A percentile compares a stretch with the other conserved stretches of the same genome.
Evolutionary conservation across 1,140 invertebrate genomes (phyloP).

Genomic region (Pomphorhynchus laevis): DNA sequence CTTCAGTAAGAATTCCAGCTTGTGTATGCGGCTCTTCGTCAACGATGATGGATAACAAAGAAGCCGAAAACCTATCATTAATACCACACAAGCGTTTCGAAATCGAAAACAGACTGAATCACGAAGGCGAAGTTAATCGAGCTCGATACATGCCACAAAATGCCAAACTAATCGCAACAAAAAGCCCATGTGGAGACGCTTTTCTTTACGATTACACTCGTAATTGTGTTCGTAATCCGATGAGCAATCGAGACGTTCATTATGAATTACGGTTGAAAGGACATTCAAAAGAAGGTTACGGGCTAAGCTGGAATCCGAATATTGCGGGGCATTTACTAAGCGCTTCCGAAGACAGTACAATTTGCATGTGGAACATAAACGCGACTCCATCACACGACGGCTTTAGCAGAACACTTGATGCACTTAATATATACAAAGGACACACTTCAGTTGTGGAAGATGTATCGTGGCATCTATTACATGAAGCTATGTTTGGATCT

Average conservation of each 20-base stretch:
- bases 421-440: constrained; percentile 87
- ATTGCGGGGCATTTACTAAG: neutral
- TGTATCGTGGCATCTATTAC: neutral
- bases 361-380: neutral
- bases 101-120: neutral
- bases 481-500: neutral
- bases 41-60: neutral
- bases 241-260: neutral
- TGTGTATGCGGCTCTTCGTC: neutral
- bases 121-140: constrained; percentile 5
- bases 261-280: neutral
- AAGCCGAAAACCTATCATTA: neutral
- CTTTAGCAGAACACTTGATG: constrained; percentile 17
- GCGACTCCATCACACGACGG: neutral
- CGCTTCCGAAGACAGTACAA: neutral
- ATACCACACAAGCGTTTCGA: neutral
- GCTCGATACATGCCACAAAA: constrained; percentile 6
- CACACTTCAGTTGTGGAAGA: constrained; percentile 66
- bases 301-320: neutral
- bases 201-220: neutral
- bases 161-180: neutral
- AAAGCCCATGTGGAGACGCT: neutral
- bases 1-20: neutral
- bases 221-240: too few species aligned
- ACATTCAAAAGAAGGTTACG: constrained; percentile 3